These are phyloP conservation scores for Tursiops truncatus DNA, from an alignment of 2,113 vertebrate genomes.

Conservation along the genomic window DNA sequence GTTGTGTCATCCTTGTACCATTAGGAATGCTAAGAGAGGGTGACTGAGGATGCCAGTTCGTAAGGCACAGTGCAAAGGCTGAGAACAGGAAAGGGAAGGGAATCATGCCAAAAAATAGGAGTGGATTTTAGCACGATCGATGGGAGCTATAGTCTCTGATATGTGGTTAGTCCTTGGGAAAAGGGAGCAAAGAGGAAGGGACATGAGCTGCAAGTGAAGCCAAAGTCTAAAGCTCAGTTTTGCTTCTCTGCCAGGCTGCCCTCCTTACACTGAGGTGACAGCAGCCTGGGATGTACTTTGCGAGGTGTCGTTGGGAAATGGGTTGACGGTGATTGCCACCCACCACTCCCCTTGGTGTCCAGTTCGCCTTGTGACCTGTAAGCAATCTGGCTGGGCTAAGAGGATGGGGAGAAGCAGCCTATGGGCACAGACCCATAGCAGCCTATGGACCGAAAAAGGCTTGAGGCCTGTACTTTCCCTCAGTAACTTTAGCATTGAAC, in stretches of 20 bases:
- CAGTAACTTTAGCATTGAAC: not conserved
- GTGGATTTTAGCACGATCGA: not conserved
- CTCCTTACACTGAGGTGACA: not conserved
- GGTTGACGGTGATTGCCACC: not conserved
- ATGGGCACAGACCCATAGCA: not conserved
- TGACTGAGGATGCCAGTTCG: not conserved
- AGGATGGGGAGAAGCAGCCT: not conserved
- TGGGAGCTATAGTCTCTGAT: not conserved
- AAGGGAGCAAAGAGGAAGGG: not conserved
- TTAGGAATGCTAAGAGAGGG: not conserved
- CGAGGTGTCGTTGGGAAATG: not conserved
- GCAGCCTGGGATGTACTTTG: not conserved
- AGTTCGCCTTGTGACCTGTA: not conserved
- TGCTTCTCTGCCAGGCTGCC: not conserved
- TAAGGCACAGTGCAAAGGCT: not conserved
- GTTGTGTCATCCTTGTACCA: not conserved
- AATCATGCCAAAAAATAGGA: not conserved
- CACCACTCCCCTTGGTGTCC: not conserved
- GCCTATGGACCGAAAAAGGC: not conserved
- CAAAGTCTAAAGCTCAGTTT: not conserved
- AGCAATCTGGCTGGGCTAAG: not conserved
- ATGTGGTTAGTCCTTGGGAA: not conserved
- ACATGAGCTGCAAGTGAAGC: not conserved
- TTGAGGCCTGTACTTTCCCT: not conserved
- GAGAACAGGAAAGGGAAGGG: not conserved